phyloP scores from a whole-genome alignment of 1,140 invertebrate genomes.

The Mizuhopecten yessoensis region DNA sequence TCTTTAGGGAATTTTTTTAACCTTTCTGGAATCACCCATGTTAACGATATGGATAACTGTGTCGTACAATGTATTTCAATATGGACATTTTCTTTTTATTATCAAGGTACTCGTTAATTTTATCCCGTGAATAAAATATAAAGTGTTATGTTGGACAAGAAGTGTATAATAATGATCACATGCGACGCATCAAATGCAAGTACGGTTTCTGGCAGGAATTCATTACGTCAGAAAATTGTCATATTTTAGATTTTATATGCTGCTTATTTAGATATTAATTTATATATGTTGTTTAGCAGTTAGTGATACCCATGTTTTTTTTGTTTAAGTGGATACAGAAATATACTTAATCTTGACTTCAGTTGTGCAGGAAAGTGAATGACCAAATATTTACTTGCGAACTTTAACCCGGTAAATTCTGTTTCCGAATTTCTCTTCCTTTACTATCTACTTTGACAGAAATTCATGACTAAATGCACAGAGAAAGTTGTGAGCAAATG shows the following conservation, averaged over 20 bases:
- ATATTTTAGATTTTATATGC: background rate
- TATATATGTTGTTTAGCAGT: background rate
- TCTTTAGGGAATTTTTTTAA: no score
- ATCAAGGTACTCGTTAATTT: no score
- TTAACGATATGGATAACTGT: no score
- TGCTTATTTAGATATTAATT: background rate
- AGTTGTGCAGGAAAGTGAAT: background rate
- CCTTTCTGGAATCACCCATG: no score
- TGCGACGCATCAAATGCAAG: no score
- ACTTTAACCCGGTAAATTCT: background rate
- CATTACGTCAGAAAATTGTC: background rate
- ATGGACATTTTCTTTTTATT: no score
- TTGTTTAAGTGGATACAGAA: background rate
- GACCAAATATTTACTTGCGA: background rate
- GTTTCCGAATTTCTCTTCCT: background rate
- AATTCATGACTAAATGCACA: background rate
- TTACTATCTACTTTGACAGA: background rate
- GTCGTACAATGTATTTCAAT: no score
- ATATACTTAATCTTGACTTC: background rate
- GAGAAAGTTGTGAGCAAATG: background rate
- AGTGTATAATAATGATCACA: no score
- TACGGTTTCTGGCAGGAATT: no score
- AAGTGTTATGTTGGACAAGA: no score
- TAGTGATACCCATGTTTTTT: background rate
- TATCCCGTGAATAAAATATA: no score